phyloP scores from a whole-genome alignment of 2,888 invertebrate species.

The Aleiodes leptofemur region DNA sequence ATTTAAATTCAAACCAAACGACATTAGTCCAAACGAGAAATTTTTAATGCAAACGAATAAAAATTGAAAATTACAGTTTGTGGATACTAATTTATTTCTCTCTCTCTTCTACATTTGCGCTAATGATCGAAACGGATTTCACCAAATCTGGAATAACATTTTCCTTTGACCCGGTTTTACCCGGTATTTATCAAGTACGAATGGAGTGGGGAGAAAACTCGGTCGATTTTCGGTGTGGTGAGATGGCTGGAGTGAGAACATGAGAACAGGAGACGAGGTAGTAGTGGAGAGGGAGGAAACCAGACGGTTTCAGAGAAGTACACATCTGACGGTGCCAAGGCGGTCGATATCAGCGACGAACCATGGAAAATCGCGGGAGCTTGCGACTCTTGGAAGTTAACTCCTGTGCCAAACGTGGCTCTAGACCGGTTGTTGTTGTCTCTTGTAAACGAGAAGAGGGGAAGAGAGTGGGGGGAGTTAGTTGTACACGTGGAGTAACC shows the following conservation, averaged over 20 bases:
- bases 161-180: conserved; percentile 32
- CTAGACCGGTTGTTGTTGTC: conserved; percentile 41
- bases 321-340: conserved; percentile 15
- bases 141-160: conserved; percentile 26
- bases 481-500: conserved; percentile 32
- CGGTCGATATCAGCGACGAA: conserved; percentile 38
- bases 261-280: neutral
- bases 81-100: conserved; percentile 21
- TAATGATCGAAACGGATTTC: conserved; percentile 10
- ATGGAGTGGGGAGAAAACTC: conserved; percentile 25
- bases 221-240: conserved; percentile 30
- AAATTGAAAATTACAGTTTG: conserved; percentile 26
- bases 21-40: conserved; percentile 34
- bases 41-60: neutral
- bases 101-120: conserved; percentile 20
- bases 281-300: neutral
- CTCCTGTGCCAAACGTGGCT: conserved; percentile 35
- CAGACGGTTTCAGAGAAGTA: conserved; percentile 8
- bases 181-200: conserved; percentile 16
- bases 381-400: conserved; percentile 29
- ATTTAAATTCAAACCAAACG: conserved; percentile 16
- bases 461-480: conserved; percentile 2
- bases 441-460: conserved; percentile 10
- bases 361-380: conserved; percentile 34
- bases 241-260: neutral